Evolutionary conservation across 1,140 invertebrate species (phyloP), one percentile per base, ranked within the genome.

Genomic region (Agraylea sexmaculata): DNA sequence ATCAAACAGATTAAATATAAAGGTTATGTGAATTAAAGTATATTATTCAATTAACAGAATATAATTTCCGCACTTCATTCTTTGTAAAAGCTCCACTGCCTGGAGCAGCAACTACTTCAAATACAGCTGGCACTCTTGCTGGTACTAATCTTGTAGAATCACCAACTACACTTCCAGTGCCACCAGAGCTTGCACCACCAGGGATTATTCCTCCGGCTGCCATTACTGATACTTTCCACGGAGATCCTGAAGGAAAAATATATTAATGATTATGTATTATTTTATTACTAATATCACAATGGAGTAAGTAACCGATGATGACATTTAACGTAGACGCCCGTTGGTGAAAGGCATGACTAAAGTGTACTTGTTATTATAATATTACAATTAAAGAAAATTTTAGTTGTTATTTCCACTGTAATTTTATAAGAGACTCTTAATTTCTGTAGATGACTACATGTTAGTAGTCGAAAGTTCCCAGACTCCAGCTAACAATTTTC

Each of bases 201-300:
- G 42, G 47, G 58, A 45, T 55, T 53, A 19, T 19, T 15, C 42
- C 42, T 7, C 37, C 37, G 40, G 62, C 68, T 49, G 78, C 73
- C 80, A 87, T 86, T 53, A 90, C 83, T 60, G 80, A 76, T 52
- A 88, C 83, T 68, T 78, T 77, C 85, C 86, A 92, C 59, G 87
- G 87, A 70, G 85, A 89, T 52, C 86, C 86, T 90, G 65, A 12
- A n/a, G n/a, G n/a, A n/a, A n/a, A n/a, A n/a, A n/a, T n/a, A n/a
- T n/a, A n/a, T n/a, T n/a, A n/a, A n/a, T n/a, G n/a, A n/a, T n/a
- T n/a, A n/a, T n/a, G n/a, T n/a, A n/a, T n/a, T n/a, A n/a, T n/a
- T n/a, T n/a, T n/a, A n/a, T n/a, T n/a, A n/a, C n/a, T n/a, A n/a
- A n/a, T n/a, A n/a, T n/a, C n/a, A n/a, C n/a, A n/a, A n/a, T n/a